These are phyloP conservation scores for Lepus timidus DNA, from an alignment of 2,113 vertebrate species.

Conservation along the genomic window DNA sequence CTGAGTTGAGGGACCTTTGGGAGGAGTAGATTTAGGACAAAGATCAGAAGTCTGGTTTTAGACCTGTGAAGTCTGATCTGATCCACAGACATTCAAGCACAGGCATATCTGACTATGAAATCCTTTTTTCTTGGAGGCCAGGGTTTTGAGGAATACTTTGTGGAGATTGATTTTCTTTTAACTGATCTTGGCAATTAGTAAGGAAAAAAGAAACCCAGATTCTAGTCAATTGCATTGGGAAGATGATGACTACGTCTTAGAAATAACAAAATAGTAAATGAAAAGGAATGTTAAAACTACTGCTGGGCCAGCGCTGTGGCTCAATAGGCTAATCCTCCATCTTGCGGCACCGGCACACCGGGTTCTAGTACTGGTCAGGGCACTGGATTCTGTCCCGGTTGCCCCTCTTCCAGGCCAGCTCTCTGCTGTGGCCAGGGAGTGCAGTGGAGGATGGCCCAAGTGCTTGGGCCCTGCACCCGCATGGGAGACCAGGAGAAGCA, in stretches of 20 bases:
- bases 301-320: background rate
- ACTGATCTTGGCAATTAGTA: background rate
- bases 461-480: too few relatives aligned
- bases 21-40: background rate
- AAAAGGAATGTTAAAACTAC: slow-evolving; percentile 39
- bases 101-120: slow-evolving; percentile 24
- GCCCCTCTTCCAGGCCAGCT: too few relatives aligned
- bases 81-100: background rate
- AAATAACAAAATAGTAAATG: background rate
- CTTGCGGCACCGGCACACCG: too few relatives aligned
- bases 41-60: slow-evolving; percentile 12
- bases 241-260: background rate
- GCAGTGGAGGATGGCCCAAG: too few relatives aligned
- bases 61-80: background rate
- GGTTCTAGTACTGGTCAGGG: too few relatives aligned
- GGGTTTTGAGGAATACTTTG: slow-evolving; percentile 44
- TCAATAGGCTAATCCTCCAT: too few relatives aligned
- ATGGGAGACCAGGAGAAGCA: too few relatives aligned
- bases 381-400: too few relatives aligned
- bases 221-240: background rate
- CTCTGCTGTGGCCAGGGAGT: too few relatives aligned
- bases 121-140: slow-evolving; percentile 19
- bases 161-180: slow-evolving; percentile 18
- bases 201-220: background rate
- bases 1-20: background rate